These are phyloP conservation scores for Zaprionus taronus DNA, from an alignment of 1,140 invertebrate species.

Conservation along the genomic window DNA sequence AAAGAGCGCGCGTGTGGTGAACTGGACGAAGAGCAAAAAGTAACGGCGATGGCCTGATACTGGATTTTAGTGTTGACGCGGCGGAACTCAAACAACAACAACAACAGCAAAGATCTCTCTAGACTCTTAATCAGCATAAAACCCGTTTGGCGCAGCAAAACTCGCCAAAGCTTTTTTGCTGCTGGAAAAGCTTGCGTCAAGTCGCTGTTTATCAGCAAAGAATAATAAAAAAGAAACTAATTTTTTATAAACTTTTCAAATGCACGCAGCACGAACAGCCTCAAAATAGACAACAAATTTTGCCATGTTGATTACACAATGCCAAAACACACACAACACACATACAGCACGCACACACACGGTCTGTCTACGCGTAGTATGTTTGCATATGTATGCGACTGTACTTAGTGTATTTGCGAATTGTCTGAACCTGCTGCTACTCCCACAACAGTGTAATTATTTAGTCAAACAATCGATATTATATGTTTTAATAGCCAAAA, in stretches of 20 bases:
- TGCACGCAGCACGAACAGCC: constrained; percentile 14
- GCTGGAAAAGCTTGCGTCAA: constrained; percentile 65
- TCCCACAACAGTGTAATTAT: constrained; percentile 2
- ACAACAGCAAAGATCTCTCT: constrained; percentile 35
- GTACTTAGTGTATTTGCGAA: background rate
- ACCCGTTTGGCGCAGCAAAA: constrained; percentile 56
- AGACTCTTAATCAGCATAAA: constrained; percentile 47
- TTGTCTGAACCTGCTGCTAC: background rate
- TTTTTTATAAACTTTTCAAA: constrained; percentile 15
- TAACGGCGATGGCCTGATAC: constrained; percentile 71
- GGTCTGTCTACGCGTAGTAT: background rate
- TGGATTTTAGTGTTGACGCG: constrained; percentile 37
- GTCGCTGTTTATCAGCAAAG: background rate
- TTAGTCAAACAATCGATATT: constrained; percentile 24
- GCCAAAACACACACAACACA: background rate
- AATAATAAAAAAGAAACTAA: constrained; percentile 4
- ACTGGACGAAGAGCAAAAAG: constrained; percentile 48
- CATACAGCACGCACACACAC: constrained; percentile 7
- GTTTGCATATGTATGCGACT: background rate
- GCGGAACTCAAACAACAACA: constrained; percentile 28
- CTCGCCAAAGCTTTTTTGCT: constrained; percentile 46
- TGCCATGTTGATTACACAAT: constrained; percentile 35
- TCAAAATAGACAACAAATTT: constrained; percentile 36
- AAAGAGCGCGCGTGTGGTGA: background rate
- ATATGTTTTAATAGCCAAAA: constrained; percentile 22